phyloP scores from a whole-genome alignment of 2,113 vertebrate species.

The Damaliscus lunatus region DNA sequence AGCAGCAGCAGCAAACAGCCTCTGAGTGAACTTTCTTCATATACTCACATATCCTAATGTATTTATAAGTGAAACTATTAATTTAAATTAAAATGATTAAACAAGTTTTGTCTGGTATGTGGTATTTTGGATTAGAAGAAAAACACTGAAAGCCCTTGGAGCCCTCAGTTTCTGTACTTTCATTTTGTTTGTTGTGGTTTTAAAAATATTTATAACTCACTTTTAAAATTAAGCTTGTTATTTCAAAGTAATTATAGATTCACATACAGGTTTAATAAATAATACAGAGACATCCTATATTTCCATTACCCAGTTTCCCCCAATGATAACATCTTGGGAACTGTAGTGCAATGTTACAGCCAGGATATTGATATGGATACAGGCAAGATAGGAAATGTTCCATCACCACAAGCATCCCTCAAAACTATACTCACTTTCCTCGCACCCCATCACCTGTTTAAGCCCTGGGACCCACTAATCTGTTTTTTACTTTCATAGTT shows the following conservation, averaged over 20 bases:
- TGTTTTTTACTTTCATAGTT: neutral
- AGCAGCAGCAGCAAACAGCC: neutral
- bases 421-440: neutral
- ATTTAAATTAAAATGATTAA: neutral
- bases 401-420: neutral
- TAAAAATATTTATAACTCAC: neutral
- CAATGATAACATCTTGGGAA: neutral
- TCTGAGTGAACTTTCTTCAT: neutral
- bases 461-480: neutral
- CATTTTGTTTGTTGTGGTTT: neutral
- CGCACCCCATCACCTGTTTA: neutral
- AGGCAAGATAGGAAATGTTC: neutral
- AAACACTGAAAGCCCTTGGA: neutral
- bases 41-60: neutral
- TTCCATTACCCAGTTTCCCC: neutral
- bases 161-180: neutral
- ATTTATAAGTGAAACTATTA: neutral
- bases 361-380: neutral
- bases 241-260: neutral
- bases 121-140: neutral
- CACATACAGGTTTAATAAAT: neutral
- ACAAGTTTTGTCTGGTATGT: neutral
- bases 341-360: neutral
- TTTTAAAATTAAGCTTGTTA: neutral
- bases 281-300: neutral